A percentile compares a stretch with the other conserved stretches of the same genome.
Evolutionary conservation across 2,113 vertebrate species (phyloP).

Genomic region (Anarhynchus alexandrinus): DNA sequence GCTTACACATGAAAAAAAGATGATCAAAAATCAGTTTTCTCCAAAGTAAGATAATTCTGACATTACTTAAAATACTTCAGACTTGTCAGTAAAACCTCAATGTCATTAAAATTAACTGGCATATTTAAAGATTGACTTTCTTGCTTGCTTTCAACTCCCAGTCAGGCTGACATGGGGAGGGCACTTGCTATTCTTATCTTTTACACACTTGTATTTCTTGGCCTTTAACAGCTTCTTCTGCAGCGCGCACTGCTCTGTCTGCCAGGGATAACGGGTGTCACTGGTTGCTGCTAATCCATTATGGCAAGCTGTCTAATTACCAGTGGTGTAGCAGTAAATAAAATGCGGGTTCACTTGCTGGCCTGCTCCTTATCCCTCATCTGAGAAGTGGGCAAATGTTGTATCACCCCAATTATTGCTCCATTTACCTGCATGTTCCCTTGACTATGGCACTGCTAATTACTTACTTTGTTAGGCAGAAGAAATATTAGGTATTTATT

Average conservation of each 20-base stretch:
- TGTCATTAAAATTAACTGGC: conserved; percentile 63
- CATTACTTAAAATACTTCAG: conserved; percentile 65
- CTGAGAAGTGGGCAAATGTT: conserved; percentile 57
- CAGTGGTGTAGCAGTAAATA: conserved; percentile 47
- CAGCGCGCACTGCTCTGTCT: background rate
- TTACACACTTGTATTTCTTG: conserved; percentile 20
- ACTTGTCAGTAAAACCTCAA: conserved; percentile 59
- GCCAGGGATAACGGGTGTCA: conserved; percentile 52
- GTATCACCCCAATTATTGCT: conserved; percentile 66
- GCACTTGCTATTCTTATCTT: conserved; percentile 57
- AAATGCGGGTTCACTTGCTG: conserved; percentile 25
- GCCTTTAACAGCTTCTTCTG: conserved; percentile 12
- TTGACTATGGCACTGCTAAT: conserved; percentile 53
- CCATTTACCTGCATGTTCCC: conserved; percentile 50
- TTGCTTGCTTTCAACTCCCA: conserved; percentile 60
- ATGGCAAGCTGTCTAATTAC: conserved; percentile 55
- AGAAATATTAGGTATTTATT: conserved; percentile 50
- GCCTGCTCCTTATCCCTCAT: conserved; percentile 61
- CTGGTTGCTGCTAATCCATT: conserved; percentile 49
- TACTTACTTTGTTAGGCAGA: conserved; percentile 37
- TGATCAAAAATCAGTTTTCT: conserved; percentile 44
- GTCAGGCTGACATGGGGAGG: conserved; percentile 46
- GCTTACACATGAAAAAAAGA: conserved; percentile 21
- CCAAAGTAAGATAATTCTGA: conserved; percentile 45
- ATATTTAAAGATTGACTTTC: conserved; percentile 62